Conservation (phyloP, 2,113 vertebrate genomes). For the Conger conger region DNA sequence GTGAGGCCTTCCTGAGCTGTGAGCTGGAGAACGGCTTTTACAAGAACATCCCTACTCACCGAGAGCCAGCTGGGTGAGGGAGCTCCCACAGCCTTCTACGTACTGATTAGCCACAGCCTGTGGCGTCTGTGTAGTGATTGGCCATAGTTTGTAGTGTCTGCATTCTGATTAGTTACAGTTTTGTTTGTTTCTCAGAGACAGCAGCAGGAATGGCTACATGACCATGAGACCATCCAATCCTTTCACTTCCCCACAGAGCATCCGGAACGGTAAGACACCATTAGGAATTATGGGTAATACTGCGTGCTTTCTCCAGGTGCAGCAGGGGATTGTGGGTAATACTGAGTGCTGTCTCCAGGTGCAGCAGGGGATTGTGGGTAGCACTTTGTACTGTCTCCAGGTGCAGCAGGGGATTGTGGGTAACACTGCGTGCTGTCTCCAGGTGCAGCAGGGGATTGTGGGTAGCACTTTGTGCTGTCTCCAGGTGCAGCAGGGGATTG, state of each 20-base stretch:
- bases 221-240: slow-evolving; percentile 89
- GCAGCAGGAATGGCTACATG: slow-evolving; percentile 86
- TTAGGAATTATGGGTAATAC: too few relatives aligned
- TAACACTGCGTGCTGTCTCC: too few relatives aligned
- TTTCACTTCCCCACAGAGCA: slow-evolving; percentile 29
- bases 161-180: background rate
- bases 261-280: background rate
- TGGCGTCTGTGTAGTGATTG: background rate
- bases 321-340: too few relatives aligned
- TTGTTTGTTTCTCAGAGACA: slow-evolving; percentile 65
- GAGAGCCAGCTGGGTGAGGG: slow-evolving; percentile 51
- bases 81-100: background rate
- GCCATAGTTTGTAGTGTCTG: background rate
- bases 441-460: too few relatives aligned
- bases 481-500: too few relatives aligned
- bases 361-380: too few relatives aligned
- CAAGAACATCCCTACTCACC: slow-evolving; percentile 72
- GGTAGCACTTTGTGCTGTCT: too few relatives aligned
- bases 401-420: too few relatives aligned
- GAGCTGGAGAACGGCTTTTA: slow-evolving; percentile 81
- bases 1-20: slow-evolving; percentile 87
- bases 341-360: too few relatives aligned
- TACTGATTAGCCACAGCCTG: background rate
- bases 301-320: too few relatives aligned
- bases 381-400: too few relatives aligned